Evolutionary conservation across 2,113 vertebrate genomes (phyloP).

Genomic region (Stercorarius parasiticus): DNA sequence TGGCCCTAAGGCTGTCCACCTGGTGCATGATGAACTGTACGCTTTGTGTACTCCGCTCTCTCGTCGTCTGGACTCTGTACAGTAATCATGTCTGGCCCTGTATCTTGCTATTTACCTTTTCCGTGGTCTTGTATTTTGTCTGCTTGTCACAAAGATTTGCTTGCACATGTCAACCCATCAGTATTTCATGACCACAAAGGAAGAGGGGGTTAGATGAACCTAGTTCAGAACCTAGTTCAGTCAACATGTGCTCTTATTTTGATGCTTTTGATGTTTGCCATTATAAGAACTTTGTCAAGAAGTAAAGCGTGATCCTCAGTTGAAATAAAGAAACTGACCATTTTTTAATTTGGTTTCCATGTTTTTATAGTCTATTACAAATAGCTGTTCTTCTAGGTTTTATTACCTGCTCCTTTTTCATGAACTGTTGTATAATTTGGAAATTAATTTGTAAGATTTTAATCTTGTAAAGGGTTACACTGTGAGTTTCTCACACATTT

Average conservation of each 20-base stretch:
- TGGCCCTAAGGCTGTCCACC: neutral
- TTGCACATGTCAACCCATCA: neutral
- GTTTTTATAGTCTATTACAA: neutral
- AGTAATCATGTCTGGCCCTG: neutral
- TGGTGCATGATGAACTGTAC: neutral
- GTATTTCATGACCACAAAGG: neutral
- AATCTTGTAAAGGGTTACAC: neutral
- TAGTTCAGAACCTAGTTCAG: neutral
- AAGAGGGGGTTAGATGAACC: neutral
- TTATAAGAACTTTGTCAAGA: neutral
- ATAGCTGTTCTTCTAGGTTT: neutral
- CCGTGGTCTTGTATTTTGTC: neutral
- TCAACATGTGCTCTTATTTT: neutral
- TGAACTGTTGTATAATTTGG: neutral
- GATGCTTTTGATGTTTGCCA: neutral
- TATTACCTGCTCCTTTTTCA: neutral
- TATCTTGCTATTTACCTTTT: neutral
- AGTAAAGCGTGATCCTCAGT: neutral
- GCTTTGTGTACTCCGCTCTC: neutral
- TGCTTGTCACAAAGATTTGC: neutral
- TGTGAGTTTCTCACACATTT: neutral
- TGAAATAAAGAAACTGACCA: neutral
- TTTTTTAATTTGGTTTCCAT: neutral
- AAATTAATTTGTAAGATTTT: neutral
- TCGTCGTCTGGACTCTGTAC: neutral